Percentiles rank a stretch among this genome's conserved stretches.
Conservation (phyloP, 2,888 invertebrate species). For the Brachyptera putata region DNA sequence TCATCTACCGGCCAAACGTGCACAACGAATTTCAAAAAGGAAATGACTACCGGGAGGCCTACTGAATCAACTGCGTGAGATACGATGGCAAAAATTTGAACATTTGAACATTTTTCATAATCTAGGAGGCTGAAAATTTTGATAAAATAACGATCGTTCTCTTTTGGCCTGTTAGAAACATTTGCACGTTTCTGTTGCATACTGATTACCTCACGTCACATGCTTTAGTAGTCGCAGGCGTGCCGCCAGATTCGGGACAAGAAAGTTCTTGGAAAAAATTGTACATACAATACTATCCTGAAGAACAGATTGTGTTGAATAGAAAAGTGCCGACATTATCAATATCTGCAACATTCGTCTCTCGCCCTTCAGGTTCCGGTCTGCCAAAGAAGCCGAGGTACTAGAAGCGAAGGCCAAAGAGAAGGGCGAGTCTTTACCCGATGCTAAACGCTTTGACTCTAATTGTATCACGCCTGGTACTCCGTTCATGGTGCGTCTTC, state of each 20-base stretch:
- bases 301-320: background rate
- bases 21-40: no score
- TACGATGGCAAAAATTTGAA: no score
- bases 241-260: background rate
- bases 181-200: no score
- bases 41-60: no score
- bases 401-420: conserved; percentile 68
- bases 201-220: no score
- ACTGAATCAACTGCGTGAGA: no score
- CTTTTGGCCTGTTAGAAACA: no score
- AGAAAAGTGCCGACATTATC: background rate
- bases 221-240: no score
- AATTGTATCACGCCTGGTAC: conserved; percentile 98
- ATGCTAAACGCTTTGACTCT: conserved; percentile 85
- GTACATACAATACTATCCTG: background rate
- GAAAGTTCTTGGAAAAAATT: background rate
- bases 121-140: no score
- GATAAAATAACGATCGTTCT: no score
- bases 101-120: no score
- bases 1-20: no score
- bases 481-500: conserved; percentile 85
- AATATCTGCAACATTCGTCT: background rate
- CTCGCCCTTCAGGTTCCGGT: conserved; percentile 61
- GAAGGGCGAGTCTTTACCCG: conserved; percentile 74
- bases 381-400: conserved; percentile 82